Conservation (phyloP, 1,140 invertebrate genomes). For the Magallana gigas region DNA sequence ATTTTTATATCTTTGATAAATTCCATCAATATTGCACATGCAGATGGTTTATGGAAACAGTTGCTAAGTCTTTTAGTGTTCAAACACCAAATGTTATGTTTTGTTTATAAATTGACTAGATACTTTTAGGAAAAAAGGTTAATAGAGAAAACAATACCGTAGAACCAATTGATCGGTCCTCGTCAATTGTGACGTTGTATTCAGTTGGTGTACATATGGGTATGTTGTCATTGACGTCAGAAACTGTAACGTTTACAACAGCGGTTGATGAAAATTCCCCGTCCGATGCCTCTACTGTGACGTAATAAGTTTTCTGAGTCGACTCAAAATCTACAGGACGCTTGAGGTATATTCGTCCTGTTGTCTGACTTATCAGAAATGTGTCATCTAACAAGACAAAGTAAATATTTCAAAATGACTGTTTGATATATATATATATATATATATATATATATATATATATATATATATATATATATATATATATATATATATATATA, state of each 20-base stretch:
- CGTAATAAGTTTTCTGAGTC: not conserved
- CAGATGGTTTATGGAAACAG: no score
- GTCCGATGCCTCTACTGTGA: not conserved
- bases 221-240: conserved; percentile 9
- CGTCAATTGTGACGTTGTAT: not conserved
- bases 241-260: not conserved
- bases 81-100: no score
- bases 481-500: no score
- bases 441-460: no score
- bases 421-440: not conserved
- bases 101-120: no score
- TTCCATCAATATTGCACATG: no score
- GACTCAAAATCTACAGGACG: not conserved
- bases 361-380: not conserved
- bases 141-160: not conserved
- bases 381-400: not conserved
- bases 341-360: no score
- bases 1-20: no score
- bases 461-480: no score
- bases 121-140: no score
- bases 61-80: no score
- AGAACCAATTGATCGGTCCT: not conserved
- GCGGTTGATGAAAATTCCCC: not conserved
- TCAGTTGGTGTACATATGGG: not conserved
- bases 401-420: not conserved